Conservation (phyloP, 1,140 invertebrate species). For the Patella vulgata region DNA sequence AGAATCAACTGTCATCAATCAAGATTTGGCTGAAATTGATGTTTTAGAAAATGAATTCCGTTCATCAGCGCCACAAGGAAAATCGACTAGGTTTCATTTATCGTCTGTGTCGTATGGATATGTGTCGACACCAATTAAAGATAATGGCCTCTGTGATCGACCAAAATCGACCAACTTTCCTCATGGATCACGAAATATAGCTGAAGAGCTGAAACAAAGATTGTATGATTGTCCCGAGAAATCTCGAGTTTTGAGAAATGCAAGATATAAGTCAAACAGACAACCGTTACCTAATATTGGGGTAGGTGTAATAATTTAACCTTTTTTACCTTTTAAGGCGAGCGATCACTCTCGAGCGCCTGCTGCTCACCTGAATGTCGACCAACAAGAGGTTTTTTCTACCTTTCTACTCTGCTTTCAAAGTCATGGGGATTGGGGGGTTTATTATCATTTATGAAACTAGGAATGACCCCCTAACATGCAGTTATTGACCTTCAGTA, state of each 20-base stretch:
- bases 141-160: slow-evolving; percentile 14
- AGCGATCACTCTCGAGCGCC: too few species aligned
- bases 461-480: too few species aligned
- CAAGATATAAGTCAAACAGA: slow-evolving; percentile 20
- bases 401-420: too few species aligned
- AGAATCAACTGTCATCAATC: slow-evolving; percentile 48
- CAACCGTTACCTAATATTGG: slow-evolving; percentile 3
- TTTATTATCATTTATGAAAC: too few species aligned
- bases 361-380: too few species aligned
- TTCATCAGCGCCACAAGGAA: slow-evolving; percentile 19
- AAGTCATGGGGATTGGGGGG: too few species aligned
- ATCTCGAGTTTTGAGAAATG: slow-evolving; percentile 41
- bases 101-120: slow-evolving; percentile 10
- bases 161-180: slow-evolving; percentile 2
- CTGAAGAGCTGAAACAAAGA: slow-evolving; percentile 38
- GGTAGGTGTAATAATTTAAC: slow-evolving; percentile 1
- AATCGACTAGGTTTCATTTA: slow-evolving; percentile 37
- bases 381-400: background rate
- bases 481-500: too few species aligned
- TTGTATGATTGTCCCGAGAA: slow-evolving; percentile 46
- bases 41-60: slow-evolving; percentile 31
- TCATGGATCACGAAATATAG: slow-evolving; percentile 10
- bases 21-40: slow-evolving; percentile 37
- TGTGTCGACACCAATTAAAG: slow-evolving; percentile 14
- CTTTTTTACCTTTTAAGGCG: background rate